phyloP scores from a whole-genome alignment of 2,797 vertebrate species.

The Eurystomus glaucurus region DNA sequence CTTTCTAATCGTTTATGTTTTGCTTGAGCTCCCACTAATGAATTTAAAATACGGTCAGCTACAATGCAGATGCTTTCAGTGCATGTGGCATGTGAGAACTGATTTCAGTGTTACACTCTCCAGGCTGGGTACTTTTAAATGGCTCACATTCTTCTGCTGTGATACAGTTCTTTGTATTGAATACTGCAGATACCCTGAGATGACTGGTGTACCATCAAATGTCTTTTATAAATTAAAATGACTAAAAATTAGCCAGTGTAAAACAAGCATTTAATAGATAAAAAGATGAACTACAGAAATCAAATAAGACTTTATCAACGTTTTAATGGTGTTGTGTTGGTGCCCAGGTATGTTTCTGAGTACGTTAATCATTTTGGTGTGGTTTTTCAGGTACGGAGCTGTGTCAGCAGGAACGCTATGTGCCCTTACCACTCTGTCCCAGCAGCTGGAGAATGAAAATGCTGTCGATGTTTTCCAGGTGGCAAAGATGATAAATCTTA shows the following conservation, averaged over 20 bases:
- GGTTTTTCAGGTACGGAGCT: slow-evolving; percentile 90
- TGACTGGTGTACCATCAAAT: not conserved
- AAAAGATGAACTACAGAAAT: not conserved
- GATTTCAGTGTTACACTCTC: not conserved
- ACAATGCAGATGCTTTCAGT: slow-evolving; percentile 2
- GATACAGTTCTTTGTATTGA: not conserved
- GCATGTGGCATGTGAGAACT: not conserved
- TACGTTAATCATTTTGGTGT: not conserved
- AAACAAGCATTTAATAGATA: not conserved
- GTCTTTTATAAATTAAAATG: not conserved
- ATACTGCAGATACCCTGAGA: not conserved
- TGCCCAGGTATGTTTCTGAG: not conserved
- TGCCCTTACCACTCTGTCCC: slow-evolving; percentile 95
- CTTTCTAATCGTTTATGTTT: slow-evolving; percentile 47
- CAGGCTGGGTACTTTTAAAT: not conserved
- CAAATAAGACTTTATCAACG: not conserved
- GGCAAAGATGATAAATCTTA: slow-evolving; percentile 99
- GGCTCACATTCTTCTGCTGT: not conserved
- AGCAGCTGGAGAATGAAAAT: slow-evolving; percentile 97
- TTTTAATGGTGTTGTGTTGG: not conserved
- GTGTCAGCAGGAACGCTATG: slow-evolving; percentile 96
- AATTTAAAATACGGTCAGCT: slow-evolving; percentile 24
- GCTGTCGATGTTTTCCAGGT: slow-evolving; percentile 98
- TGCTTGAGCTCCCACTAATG: slow-evolving; percentile 62
- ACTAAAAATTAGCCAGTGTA: not conserved